Evolutionary conservation across 2,888 invertebrate species (phyloP).

Genomic region (Andrena dorsata): DNA sequence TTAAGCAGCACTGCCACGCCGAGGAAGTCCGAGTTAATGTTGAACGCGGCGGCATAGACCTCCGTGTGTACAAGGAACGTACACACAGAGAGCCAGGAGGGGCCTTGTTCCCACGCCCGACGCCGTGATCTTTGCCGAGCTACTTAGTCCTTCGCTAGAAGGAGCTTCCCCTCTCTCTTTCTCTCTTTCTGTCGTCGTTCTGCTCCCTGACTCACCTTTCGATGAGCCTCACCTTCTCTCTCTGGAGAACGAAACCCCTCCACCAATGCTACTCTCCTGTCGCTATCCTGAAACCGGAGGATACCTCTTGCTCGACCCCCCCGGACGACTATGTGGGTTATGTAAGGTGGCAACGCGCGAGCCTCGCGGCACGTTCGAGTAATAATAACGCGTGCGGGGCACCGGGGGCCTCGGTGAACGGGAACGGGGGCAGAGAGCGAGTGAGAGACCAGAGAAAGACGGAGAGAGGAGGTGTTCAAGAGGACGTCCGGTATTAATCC

Average conservation of each 20-base stretch:
- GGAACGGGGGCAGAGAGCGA: constrained; percentile 17
- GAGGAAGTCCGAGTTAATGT: constrained; percentile 69
- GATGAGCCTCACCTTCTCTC: constrained; percentile 12
- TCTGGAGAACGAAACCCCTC: constrained; percentile 2
- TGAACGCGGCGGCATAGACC: constrained; percentile 43
- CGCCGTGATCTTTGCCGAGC: constrained; percentile 82
- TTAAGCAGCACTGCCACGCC: constrained; percentile 63
- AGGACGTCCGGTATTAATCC: constrained; percentile 37
- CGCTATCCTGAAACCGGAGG: constrained; percentile 39
- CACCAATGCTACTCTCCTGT: constrained; percentile 23
- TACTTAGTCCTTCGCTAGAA: constrained; percentile 75
- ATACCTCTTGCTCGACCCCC: constrained; percentile 53
- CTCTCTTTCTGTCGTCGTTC: constrained; percentile 60
- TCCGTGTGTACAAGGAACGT: constrained; percentile 35
- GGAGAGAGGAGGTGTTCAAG: background rate
- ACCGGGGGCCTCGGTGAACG: constrained; percentile 37
- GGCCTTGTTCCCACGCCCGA: constrained; percentile 83
- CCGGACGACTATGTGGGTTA: constrained; percentile 63
- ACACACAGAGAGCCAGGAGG: constrained; percentile 61
- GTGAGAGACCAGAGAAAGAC: background rate
- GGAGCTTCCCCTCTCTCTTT: constrained; percentile 67
- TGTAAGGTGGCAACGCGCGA: constrained; percentile 71
- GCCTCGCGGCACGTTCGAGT: constrained; percentile 65
- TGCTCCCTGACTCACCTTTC: constrained; percentile 47
- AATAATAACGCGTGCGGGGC: constrained; percentile 67